Conservation (phyloP, 1,140 invertebrate genomes). For the Drosophila guanche region DNA sequence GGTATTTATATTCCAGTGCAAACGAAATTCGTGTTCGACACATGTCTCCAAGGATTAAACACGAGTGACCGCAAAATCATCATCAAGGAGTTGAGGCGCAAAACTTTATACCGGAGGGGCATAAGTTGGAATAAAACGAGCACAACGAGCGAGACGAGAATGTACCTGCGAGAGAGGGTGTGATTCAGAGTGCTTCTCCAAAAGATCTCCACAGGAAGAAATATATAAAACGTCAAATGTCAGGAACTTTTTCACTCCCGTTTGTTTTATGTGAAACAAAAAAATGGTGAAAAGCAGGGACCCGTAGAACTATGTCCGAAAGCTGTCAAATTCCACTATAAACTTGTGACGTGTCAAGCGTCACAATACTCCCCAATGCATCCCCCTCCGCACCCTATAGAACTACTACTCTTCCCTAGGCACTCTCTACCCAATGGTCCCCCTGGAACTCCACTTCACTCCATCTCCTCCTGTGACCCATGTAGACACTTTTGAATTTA, state of each 20-base stretch:
- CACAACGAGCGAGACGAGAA: not conserved
- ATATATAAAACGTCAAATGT: conserved; percentile 43
- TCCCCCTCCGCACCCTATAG: not conserved
- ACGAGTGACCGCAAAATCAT: conserved; percentile 83
- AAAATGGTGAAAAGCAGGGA: not conserved
- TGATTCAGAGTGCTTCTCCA: too few species aligned
- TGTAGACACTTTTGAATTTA: conserved; percentile 75
- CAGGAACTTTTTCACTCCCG: conserved; percentile 42
- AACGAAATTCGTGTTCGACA: conserved; percentile 82
- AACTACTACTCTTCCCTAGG: too few species aligned
- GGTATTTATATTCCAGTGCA: conserved; percentile 78
- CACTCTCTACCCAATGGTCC: not conserved
- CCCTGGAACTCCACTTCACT: not conserved
- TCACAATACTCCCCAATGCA: conserved; percentile 63
- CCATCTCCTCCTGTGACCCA: not conserved
- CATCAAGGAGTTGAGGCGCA: conserved; percentile 66
- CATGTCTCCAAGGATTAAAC: conserved; percentile 83
- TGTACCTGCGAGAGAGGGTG: too few species aligned
- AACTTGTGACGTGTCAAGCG: conserved; percentile 82
- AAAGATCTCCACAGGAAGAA: conserved; percentile 3
- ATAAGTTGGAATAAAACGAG: not conserved
- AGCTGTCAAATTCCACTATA: conserved; percentile 83
- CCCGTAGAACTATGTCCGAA: conserved; percentile 67
- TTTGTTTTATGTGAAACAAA: conserved; percentile 33
- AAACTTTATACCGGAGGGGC: conserved; percentile 10